Percentiles rank a stretch among this genome's conserved stretches.
phyloP scores from a whole-genome alignment of 2,888 invertebrate genomes.

The Monochamus alternatus region DNA sequence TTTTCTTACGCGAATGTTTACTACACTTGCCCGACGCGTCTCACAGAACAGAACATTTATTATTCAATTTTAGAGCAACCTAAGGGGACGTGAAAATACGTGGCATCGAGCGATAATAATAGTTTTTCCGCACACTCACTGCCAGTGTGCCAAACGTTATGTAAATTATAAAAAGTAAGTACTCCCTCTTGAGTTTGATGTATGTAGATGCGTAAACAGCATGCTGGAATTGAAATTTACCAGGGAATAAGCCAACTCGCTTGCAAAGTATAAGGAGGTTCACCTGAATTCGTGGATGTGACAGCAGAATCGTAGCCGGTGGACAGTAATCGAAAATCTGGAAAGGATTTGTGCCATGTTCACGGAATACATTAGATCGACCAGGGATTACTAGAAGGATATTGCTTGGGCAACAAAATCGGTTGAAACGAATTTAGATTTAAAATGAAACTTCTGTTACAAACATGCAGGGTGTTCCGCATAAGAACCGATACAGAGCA shows the following conservation, averaged over 20 bases:
- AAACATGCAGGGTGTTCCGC: too few species aligned
- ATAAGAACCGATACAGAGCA: too few species aligned
- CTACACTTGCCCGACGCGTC: too few species aligned
- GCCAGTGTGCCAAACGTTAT: background rate
- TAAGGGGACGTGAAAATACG: background rate
- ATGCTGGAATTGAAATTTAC: background rate
- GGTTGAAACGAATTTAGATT: too few species aligned
- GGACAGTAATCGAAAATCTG: background rate
- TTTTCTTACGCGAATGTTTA: too few species aligned
- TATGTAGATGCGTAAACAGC: background rate
- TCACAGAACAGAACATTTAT: too few species aligned
- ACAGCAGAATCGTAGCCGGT: background rate
- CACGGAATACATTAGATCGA: background rate
- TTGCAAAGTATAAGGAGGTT: background rate
- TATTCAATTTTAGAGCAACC: too few species aligned
- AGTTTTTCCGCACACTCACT: background rate
- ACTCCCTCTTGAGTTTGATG: background rate
- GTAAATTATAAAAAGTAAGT: conserved; percentile 2
- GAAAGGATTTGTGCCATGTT: background rate
- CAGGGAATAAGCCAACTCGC: background rate
- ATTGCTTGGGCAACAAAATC: too few species aligned
- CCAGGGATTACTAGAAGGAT: too few species aligned
- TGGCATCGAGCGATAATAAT: background rate
- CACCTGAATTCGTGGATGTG: background rate
- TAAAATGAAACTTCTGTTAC: too few species aligned